Conservation (phyloP, 2,113 vertebrate genomes). For the Tachysurus fulvidraco region DNA sequence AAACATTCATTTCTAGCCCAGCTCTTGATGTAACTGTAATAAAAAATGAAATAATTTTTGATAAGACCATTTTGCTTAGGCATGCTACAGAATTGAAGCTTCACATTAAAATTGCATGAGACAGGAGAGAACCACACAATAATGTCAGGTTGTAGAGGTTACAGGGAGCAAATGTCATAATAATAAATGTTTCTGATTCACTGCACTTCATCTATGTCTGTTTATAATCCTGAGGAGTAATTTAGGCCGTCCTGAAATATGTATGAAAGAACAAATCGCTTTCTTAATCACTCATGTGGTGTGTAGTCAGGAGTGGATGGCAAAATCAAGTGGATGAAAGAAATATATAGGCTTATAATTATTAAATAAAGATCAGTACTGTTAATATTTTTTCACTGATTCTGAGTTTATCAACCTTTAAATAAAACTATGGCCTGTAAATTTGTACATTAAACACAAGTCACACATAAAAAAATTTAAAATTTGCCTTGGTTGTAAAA, state of each 20-base stretch:
- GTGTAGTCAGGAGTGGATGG: neutral
- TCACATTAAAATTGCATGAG: neutral
- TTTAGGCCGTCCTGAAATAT: neutral
- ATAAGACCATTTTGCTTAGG: neutral
- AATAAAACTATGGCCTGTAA: neutral
- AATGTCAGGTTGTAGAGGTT: neutral
- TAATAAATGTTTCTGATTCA: neutral
- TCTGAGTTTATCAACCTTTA: neutral
- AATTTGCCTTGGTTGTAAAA: neutral
- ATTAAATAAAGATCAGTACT: neutral
- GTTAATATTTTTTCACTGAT: neutral
- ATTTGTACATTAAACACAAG: neutral
- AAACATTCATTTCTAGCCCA: neutral
- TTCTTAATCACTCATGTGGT: slow-evolving; percentile 18
- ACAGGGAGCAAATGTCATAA: neutral
- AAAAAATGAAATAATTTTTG: neutral
- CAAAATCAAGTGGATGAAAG: neutral
- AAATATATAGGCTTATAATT: neutral
- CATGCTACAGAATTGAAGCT: neutral
- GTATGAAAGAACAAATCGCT: neutral
- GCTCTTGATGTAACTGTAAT: neutral
- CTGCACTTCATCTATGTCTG: neutral
- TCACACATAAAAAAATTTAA: neutral
- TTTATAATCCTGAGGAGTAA: neutral
- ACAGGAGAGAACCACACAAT: neutral